Percentiles rank a stretch among this genome's conserved stretches.
Conservation (phyloP, 1,140 invertebrate species). For the Aleiodes sp. region DNA sequence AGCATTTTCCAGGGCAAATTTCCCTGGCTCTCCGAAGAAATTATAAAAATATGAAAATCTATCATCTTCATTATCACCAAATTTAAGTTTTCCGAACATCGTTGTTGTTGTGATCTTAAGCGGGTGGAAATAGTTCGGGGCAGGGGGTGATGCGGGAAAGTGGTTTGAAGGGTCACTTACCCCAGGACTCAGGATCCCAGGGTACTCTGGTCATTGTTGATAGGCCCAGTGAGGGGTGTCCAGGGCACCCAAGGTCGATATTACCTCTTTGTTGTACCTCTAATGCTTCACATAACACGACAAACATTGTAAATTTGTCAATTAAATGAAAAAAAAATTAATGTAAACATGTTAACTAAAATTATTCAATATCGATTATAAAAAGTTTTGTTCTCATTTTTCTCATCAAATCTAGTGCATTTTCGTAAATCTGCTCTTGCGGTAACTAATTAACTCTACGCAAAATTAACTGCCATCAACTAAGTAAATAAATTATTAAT, state of each 20-base stretch:
- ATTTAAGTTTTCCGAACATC: neutral
- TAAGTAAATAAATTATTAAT: constrained; percentile 50
- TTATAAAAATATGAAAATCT: neutral
- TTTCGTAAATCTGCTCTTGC: constrained; percentile 52
- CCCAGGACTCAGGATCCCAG: constrained; percentile 9
- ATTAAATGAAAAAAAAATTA: too few species aligned
- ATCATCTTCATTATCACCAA: neutral
- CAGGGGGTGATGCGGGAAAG: neutral
- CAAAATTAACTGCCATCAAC: constrained; percentile 37
- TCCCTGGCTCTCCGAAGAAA: too few species aligned
- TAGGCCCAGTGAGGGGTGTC: neutral
- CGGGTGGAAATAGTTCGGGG: neutral
- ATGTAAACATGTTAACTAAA: neutral
- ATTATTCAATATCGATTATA: neutral
- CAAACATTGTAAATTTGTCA: constrained; percentile 2
- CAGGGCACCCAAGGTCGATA: neutral
- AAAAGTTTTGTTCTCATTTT: neutral
- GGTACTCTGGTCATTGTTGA: neutral
- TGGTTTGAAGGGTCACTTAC: neutral
- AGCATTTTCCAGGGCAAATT: too few species aligned
- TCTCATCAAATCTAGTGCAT: constrained; percentile 21
- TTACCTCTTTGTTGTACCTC: neutral
- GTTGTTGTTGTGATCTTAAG: neutral
- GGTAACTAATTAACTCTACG: constrained; percentile 62
- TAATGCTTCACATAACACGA: constrained; percentile 11